These are phyloP conservation scores for Orius laevigatus DNA, from an alignment of 1,140 invertebrate species.

Conservation along the genomic window DNA sequence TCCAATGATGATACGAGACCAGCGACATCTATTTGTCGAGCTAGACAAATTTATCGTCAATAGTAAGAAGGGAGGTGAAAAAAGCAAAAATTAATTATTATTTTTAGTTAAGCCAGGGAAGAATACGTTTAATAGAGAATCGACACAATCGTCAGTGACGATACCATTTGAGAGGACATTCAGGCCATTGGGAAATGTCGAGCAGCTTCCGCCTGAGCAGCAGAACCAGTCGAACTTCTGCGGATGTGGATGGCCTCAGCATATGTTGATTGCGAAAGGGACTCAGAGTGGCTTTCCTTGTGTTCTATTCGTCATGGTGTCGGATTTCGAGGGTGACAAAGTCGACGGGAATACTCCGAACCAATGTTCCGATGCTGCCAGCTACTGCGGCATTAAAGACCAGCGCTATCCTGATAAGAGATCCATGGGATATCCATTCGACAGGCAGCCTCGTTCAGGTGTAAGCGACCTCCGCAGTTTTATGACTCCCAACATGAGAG, in stretches of 20 bases:
- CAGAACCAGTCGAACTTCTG: conserved; percentile 45
- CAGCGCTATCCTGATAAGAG: conserved; percentile 51
- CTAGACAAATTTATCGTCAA: conserved; percentile 36
- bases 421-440: conserved; percentile 65
- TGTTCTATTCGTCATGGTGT: conserved; percentile 65
- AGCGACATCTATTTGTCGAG: conserved; percentile 34
- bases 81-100: neutral
- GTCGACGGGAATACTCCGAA: conserved; percentile 25
- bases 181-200: conserved; percentile 32
- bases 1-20: conserved; percentile 29
- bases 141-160: conserved; percentile 40
- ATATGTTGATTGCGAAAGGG: conserved; percentile 66
- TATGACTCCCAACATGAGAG: conserved; percentile 47
- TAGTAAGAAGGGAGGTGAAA: conserved; percentile 27
- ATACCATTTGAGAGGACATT: conserved; percentile 47
- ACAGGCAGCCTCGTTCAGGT: conserved; percentile 37
- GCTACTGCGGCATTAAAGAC: conserved; percentile 58
- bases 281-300: conserved; percentile 43
- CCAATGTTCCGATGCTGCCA: conserved; percentile 47
- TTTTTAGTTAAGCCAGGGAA: conserved; percentile 34
- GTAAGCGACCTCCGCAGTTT: conserved; percentile 39
- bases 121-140: conserved; percentile 36
- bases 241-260: conserved; percentile 75
- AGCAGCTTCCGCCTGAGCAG: conserved; percentile 23
- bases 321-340: conserved; percentile 51